Evolutionary conservation across 2,888 invertebrate species (phyloP), one percentile per base, ranked within the genome.

Genomic region (Amphimallon solstitiale): DNA sequence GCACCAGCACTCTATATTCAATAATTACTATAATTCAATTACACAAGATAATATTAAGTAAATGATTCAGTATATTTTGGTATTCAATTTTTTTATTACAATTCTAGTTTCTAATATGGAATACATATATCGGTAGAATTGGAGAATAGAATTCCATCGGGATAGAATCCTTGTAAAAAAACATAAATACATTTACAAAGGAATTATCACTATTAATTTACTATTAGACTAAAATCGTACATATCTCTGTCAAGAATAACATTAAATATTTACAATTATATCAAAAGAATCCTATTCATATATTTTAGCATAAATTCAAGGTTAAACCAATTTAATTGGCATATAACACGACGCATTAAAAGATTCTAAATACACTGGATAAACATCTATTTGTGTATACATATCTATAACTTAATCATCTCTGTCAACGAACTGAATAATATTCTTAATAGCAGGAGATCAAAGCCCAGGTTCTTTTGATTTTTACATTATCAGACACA

Each of bases 221-320:
- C 7, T 29, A 29, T 29, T 29, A 5, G 29, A 1, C 29, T 29
- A 29, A 29, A 9, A 29, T 29, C 29, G 5, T 3, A 29, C 29
- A 7, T 29, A 29, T 29, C 9, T 29, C 29, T 29, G 5, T 29
- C 29, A 29, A 29, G 29, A 54, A 54, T 38, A 38, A 12, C 12
- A 38, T 59, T 43, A 59, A 59, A 59, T 59, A 59, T 59, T 59
- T 59, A 59, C 29, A 59, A n/a, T 29, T n/a, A 59, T 43, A 43
- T 59, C 56, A 59, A 59, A 59, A 59, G 56, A 59, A 43, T 43
- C 17, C 17, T 34, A 59, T 43, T 29, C n/a, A 43, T 15, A 35
- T 59, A 43, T 14, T 21, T 59, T 29, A 17, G 10, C 43, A 23
- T n/a, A 29, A 10, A 59, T 59, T 43, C 43, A 59, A 59, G 56